These are phyloP conservation scores for Calyptommatus sinebrachiatus DNA, from an alignment of 2,113 vertebrate species.

Conservation along the genomic window DNA sequence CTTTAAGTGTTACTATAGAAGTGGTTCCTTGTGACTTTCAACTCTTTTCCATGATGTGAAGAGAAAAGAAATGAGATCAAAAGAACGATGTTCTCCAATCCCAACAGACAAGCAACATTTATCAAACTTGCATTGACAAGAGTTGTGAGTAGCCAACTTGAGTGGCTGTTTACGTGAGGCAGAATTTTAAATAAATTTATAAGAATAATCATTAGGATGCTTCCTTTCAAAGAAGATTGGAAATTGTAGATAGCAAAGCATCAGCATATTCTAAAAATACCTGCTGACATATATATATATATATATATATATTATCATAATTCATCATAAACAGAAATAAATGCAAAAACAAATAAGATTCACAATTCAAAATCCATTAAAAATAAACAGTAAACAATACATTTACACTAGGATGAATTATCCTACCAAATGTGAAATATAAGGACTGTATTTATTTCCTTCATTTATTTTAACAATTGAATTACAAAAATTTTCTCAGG, in stretches of 20 bases:
- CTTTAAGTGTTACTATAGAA: background rate
- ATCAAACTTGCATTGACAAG: background rate
- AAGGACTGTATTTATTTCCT: too few species aligned
- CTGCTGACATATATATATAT: fast-evolving
- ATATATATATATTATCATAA: too few species aligned
- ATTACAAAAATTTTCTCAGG: too few species aligned
- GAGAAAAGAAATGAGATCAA: slow-evolving; percentile 29
- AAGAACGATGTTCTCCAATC: background rate
- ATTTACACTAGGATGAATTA: too few species aligned
- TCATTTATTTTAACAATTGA: too few species aligned
- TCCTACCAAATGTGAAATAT: too few species aligned
- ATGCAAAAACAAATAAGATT: too few species aligned
- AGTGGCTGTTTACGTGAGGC: background rate
- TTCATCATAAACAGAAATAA: too few species aligned
- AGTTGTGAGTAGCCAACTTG: slow-evolving; percentile 17
- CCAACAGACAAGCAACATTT: slow-evolving; percentile 9
- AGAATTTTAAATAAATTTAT: slow-evolving; percentile 8
- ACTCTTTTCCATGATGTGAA: slow-evolving; percentile 11
- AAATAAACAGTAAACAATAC: too few species aligned
- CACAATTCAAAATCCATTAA: too few species aligned
- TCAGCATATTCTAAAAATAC: background rate
- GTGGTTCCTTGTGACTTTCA: background rate
- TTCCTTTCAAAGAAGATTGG: background rate
- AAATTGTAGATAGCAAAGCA: background rate
- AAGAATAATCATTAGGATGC: slow-evolving; percentile 1